These are phyloP conservation scores for Nothocercus nigrocapillus DNA, from an alignment of 2,113 vertebrate genomes.

Conservation along the genomic window DNA sequence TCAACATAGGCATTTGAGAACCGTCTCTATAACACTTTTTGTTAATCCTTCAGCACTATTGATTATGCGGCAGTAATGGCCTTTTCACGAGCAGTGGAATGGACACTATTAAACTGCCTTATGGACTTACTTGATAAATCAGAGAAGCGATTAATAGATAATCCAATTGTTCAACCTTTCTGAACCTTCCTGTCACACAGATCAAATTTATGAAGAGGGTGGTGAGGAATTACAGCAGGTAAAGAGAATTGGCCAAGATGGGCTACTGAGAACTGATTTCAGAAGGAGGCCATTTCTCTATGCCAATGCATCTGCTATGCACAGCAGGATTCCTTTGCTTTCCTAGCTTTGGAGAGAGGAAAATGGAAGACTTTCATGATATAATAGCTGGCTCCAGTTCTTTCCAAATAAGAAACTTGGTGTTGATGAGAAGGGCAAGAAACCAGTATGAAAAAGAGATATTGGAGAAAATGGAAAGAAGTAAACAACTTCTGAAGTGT, in stretches of 20 bases:
- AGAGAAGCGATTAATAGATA: neutral
- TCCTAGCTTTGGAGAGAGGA: neutral
- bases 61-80: neutral
- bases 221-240: neutral
- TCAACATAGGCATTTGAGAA: neutral
- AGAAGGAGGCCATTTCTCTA: neutral
- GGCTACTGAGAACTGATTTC: neutral
- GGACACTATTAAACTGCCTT: neutral
- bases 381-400: neutral
- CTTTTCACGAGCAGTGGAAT: neutral
- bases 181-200: neutral
- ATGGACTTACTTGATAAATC: neutral
- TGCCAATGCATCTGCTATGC: neutral
- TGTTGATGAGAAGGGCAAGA: neutral
- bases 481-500: neutral
- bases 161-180: neutral
- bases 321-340: neutral
- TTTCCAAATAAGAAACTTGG: neutral
- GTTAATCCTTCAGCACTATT: neutral
- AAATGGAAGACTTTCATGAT: neutral
- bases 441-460: neutral
- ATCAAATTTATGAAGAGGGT: neutral
- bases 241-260: neutral
- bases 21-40: neutral
- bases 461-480: neutral